A percentile compares a stretch with the other conserved stretches of the same genome.
Evolutionary conservation across 1,140 invertebrate species (phyloP).

Genomic region (Tetranychus urticae): DNA sequence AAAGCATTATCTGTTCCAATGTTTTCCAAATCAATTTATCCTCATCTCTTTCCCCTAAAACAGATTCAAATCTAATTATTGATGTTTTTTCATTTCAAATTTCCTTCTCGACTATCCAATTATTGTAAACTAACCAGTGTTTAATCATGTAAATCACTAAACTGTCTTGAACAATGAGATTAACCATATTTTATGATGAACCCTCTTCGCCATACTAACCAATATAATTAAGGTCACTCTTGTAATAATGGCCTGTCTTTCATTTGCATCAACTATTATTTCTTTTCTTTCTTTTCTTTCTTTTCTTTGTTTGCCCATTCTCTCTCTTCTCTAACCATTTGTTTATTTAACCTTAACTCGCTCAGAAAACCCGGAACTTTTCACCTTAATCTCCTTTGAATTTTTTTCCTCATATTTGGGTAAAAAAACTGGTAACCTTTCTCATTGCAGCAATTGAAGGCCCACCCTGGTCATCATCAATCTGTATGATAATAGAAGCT

Average conservation of each 20-base stretch:
- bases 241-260: neutral
- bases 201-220: too few relatives aligned
- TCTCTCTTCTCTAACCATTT: neutral
- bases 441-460: neutral
- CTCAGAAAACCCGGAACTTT: slow-evolving; percentile 18
- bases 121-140: too few relatives aligned
- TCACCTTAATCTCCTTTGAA: slow-evolving; percentile 24
- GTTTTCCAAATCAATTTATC: too few relatives aligned
- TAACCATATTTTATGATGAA: too few relatives aligned
- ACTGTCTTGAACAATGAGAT: too few relatives aligned
- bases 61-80: too few relatives aligned
- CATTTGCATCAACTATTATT: neutral
- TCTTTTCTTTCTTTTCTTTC: slow-evolving; percentile 10
- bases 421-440: neutral
- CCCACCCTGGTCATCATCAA: neutral
- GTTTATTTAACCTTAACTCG: slow-evolving; percentile 11
- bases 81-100: too few relatives aligned
- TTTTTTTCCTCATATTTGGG: neutral
- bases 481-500: neutral
- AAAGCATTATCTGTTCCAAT: too few relatives aligned
- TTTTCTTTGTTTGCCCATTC: slow-evolving; percentile 2
- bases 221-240: too few relatives aligned
- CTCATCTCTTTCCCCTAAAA: too few relatives aligned
- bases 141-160: too few relatives aligned
- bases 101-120: too few relatives aligned